Evolutionary conservation across 2,113 vertebrate genomes (phyloP), one percentile per base, ranked within the genome.

Genomic region (Formicarius rufipectus): DNA sequence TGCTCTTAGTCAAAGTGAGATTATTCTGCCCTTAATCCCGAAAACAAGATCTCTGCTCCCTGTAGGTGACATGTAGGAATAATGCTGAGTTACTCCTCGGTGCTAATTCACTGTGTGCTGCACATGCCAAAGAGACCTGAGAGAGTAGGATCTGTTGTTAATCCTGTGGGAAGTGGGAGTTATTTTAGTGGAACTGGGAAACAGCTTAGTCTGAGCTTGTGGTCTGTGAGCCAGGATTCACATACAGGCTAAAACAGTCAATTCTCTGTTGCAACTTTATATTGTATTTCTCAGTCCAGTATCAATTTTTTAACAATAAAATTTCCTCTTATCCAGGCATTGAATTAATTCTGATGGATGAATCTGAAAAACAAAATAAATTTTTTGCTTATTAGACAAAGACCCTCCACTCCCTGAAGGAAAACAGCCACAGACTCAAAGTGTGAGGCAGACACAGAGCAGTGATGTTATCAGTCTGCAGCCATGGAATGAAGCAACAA

Each of bases 181-280:
- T 8, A 56, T 55, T 53, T 66, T 60, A 52, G 53, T 77, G 45
- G 73, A 84, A 42, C 14, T 42, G 27, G 58, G 40, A 44, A 82
- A 44, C 35, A 77, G 22, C 66, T 66, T 44, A 30, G 39, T 66
- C 44, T 31, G 23, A 60, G 21, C 21, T 73, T 69, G 53, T 62
- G 60, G 60, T 27, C 59, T 40, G 33, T 53, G 55, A 74, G 33
- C 47, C 59, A 42, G 25, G 42, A 14, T 31, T 81, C 25, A 31
- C 37, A 12, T 5, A 8, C 0, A 0, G 27, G 25, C 35, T 63
- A 42, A 67, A 87, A 47, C 22, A 47, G 25, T 19, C 53, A 25
- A 0, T 60, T 84, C 52, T 81, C 21, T 50, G 6, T 24, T 50
- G 31, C 39, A 53, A 37, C 72, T 37, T 71, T 33, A 12, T 42